phyloP scores from a whole-genome alignment of 2,113 vertebrate genomes.

The Acrocephalus kingi region DNA sequence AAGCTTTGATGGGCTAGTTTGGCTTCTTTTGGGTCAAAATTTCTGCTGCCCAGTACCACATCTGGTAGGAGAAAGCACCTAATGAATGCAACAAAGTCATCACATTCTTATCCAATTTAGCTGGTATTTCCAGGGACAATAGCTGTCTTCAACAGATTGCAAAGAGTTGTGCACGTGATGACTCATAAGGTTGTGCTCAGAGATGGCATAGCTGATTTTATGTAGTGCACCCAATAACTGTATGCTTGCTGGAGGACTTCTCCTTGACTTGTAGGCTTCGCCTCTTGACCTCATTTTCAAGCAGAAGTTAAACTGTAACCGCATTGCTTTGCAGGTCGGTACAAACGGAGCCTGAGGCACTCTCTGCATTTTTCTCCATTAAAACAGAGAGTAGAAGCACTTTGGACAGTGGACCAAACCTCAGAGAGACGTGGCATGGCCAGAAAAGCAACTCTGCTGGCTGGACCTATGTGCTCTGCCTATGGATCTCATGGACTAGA shows the following conservation, averaged over 20 bases:
- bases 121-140: not conserved
- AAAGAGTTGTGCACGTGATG: not conserved
- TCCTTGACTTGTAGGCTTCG: slow-evolving; percentile 37
- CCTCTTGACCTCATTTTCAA: slow-evolving; percentile 59
- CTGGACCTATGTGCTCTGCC: not conserved
- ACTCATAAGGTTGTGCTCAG: not conserved
- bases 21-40: not conserved
- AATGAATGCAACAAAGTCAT: not conserved
- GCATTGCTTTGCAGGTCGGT: slow-evolving; percentile 27
- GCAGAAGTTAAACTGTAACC: slow-evolving; percentile 68
- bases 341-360: slow-evolving; percentile 19
- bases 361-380: slow-evolving; percentile 40
- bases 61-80: not conserved
- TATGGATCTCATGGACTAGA: not conserved
- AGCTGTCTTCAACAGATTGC: not conserved
- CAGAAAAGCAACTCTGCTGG: not conserved
- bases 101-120: not conserved
- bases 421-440: not conserved
- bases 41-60: not conserved
- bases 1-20: not conserved
- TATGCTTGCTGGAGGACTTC: slow-evolving; percentile 8
- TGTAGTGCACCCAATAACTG: not conserved
- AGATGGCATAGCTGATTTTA: slow-evolving; percentile 22
- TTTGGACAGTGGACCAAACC: slow-evolving; percentile 7
- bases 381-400: slow-evolving; percentile 50